Evolutionary conservation across 2,888 invertebrate species (phyloP), one percentile per base, ranked within the genome.

Genomic region (Cataglyphis altisquamis): DNA sequence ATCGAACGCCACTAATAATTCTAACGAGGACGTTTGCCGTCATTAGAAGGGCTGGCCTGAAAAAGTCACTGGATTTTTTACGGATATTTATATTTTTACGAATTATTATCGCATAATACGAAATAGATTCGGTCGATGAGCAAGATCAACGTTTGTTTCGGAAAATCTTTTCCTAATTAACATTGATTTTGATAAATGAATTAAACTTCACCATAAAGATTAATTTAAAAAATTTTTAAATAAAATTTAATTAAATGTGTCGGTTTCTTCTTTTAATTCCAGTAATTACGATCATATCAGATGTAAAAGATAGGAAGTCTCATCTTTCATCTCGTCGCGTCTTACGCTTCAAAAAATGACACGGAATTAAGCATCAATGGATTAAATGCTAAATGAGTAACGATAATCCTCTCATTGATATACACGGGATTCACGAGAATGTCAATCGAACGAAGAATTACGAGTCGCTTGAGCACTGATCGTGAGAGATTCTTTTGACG

Each of bases 101-200:
- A 66, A 32, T 29, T 29, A 29, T 29, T 29, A 29, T 67, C 41
- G 21, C 55, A 29, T 60, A 70, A 67, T 18, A 55, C 62, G n/a
- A 57, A 55, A 77, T 67, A 36, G 48, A 81, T 70, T 66, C 62
- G 39, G 8, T 10, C 80, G 21, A 32, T 36, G 21, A 45, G 25
- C 32, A 18, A 57, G 39, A 83, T 84, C 82, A 82, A 84, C 77
- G 45, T 66, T 41, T 68, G 75, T 55, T 48, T 32, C 70, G 18
- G 21, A 70, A 15, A 15, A 15, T 57, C 21, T 60, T n/a, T 57
- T 82, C 64, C 84, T 87, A 88, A 91, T 89, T 89, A 89, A 41
- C 29, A 88, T 77, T 77, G 80, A 82, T 77, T 80, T 80, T 67
- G 67, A 90, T 89, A 91, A 68, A 90, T 89, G 90, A 90, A 91